Evolutionary conservation across 2,797 vertebrate species (phyloP).

Genomic region (Labroides dimidiatus): DNA sequence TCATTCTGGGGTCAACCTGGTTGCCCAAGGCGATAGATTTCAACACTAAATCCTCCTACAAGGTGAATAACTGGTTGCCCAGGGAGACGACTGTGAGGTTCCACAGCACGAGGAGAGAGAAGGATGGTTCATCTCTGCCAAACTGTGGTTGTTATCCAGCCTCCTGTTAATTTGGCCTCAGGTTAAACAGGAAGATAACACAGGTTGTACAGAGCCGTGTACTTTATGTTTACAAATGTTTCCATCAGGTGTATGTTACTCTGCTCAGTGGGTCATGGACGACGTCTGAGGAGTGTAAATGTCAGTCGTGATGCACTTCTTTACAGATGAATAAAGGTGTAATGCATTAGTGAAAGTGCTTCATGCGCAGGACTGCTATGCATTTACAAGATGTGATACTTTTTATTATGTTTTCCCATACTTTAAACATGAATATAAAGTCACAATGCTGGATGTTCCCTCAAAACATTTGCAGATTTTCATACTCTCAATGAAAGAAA

Average conservation of each 20-base stretch:
- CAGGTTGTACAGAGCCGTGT: neutral
- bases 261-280: constrained; percentile 22
- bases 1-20: constrained; percentile 39
- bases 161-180: neutral
- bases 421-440: too few relatives aligned
- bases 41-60: constrained; percentile 58
- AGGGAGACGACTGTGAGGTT: constrained; percentile 38
- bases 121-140: constrained; percentile 18
- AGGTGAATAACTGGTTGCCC: constrained; percentile 58
- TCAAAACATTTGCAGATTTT: too few relatives aligned
- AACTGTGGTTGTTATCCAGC: neutral
- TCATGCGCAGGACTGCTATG: neutral
- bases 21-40: constrained; percentile 57
- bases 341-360: neutral
- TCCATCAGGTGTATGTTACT: neutral
- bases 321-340: constrained; percentile 38
- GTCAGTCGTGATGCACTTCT: constrained; percentile 13
- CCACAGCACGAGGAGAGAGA: constrained; percentile 9
- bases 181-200: constrained; percentile 20
- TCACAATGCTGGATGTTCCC: too few relatives aligned
- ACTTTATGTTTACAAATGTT: constrained; percentile 15
- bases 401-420: too few relatives aligned
- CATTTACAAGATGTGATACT: too few relatives aligned
- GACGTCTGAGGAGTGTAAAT: constrained; percentile 19
- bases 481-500: too few relatives aligned